Base-by-base conservation (phyloP, 2,797 vertebrate genomes). In the Nasua narica region DNA sequence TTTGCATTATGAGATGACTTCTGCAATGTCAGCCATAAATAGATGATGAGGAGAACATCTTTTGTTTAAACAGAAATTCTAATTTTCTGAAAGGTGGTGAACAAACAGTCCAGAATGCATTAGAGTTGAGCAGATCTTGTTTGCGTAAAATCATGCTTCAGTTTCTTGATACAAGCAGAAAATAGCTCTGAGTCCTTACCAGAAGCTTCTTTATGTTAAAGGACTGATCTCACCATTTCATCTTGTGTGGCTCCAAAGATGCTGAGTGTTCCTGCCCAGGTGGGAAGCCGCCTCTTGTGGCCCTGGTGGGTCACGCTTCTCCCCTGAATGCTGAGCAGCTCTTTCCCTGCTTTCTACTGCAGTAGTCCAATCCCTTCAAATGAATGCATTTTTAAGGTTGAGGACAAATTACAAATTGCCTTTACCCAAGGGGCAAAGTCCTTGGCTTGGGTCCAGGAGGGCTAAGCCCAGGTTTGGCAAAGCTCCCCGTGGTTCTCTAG, bases 21-120 rank as follows among this genome's bases (percentile, higher is more conserved):
- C 72, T 94, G 90, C 97, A 93, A 85, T 91, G 96, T 97, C 93
- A 96, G 95, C 84, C 91, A 92, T 96, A 95, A 97, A 96, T 96
- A 97, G 97, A 94, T 97, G 67, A 97, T 87, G 89, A 96, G 93
- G 91, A 94, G 96, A 93, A 97, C 96, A 97, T 97, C 97, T 94
- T 96, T 94, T 96, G 97, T 97, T 97, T 95, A 97, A 97, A 97
- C 91, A 96, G 96, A 97, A 97, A 97, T 97, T 96, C 90, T 95
- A 93, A 97, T 97, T 96, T 97, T 97, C 97, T 10, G 16, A 85
- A 96, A 91, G 95, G 87, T 48, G 81, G 35, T 85, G 94, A 93
- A 85, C 89, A 94, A 97, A 94, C 91, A 94, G 46, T 67, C 37
- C 1, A 14, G 67, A 40, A 74, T 74, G 76, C 90, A 58, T 90